These are phyloP conservation scores for Actinostola sp. DNA, from an alignment of 92 coral and sea anemone species.

Conservation along the genomic window DNA sequence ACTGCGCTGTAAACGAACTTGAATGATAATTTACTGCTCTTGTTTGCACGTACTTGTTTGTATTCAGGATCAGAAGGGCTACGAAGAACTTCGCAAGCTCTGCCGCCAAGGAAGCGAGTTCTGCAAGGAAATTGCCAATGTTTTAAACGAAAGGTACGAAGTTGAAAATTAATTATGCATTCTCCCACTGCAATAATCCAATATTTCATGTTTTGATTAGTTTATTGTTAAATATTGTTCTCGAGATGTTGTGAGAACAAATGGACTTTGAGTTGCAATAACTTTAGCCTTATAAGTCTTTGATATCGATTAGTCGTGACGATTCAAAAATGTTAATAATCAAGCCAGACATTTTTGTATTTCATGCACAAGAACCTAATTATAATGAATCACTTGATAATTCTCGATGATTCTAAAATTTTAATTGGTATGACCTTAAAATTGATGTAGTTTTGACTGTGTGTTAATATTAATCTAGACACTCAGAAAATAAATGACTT, in stretches of 20 bases:
- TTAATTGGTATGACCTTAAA: no score
- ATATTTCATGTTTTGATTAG: background rate
- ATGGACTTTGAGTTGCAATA: background rate
- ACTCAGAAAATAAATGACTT: no score
- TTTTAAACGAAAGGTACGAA: conserved; percentile 83
- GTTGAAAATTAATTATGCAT: background rate
- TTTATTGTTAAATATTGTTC: background rate
- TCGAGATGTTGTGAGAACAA: background rate
- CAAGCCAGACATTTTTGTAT: no score
- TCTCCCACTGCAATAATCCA: background rate
- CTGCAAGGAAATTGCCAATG: conserved; percentile 76
- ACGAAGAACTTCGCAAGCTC: conserved; percentile 89
- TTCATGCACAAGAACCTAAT: no score
- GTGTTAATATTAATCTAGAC: no score
- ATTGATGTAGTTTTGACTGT: no score
- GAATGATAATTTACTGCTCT: no score
- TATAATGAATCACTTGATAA: no score
- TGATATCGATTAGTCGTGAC: background rate
- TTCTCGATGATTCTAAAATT: no score
- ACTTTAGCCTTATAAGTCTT: background rate
- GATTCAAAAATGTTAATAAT: background rate
- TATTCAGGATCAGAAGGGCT: conserved; percentile 90
- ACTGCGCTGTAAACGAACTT: no score
- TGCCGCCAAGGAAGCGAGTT: conserved; percentile 97
- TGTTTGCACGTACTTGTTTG: no score